phyloP scores from a whole-genome alignment of 1,140 invertebrate genomes.

The Trichonephila clavipes region DNA sequence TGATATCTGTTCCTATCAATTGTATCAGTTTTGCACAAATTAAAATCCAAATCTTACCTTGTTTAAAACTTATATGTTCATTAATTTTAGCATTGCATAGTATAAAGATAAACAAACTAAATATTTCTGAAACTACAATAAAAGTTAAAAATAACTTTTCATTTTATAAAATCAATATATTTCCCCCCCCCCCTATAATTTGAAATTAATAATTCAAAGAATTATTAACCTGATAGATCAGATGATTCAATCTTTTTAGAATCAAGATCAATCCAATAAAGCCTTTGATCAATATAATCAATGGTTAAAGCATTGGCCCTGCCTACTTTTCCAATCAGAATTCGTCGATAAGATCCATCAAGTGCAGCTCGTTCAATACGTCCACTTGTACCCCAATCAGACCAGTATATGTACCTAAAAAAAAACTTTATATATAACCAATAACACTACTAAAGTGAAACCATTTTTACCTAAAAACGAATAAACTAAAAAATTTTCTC shows the following conservation, averaged over 20 bases:
- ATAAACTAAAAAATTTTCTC: no score
- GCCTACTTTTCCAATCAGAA: conserved; percentile 92
- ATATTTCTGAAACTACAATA: no score
- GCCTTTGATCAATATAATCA: conserved; percentile 95
- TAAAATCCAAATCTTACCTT: no score
- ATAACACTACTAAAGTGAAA: neutral
- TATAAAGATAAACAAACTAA: no score
- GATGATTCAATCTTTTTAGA: conserved; percentile 96
- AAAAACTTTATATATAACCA: neutral
- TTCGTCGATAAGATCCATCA: conserved; percentile 89
- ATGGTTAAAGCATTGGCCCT: conserved; percentile 96
- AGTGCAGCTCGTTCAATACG: conserved; percentile 96
- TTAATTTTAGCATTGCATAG: no score
- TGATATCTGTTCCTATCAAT: no score
- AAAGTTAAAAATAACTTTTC: no score
- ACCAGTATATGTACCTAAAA: conserved; percentile 89
- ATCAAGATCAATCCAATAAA: conserved; percentile 99
- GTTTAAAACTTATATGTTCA: no score
- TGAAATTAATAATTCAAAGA: no score
- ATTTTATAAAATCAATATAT: no score
- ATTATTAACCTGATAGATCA: conserved; percentile 84
- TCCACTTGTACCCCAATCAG: conserved; percentile 92
- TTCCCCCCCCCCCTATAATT: no score
- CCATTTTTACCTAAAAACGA: neutral
- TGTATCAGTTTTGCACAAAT: no score